These are phyloP conservation scores for Clanis bilineata DNA, from an alignment of 2,888 invertebrate genomes.

Conservation along the genomic window DNA sequence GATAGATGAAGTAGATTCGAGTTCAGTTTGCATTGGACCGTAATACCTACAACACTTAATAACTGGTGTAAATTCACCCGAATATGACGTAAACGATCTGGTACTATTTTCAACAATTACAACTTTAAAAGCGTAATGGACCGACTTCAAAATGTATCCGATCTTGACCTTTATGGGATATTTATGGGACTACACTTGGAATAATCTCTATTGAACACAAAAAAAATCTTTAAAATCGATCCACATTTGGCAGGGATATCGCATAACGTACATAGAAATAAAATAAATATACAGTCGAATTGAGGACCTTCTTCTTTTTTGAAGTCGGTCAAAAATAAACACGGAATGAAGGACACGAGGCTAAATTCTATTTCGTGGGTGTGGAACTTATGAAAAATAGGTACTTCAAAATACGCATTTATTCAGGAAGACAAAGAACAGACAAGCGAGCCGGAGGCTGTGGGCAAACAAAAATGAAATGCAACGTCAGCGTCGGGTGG, in stretches of 20 bases:
- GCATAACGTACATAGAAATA: no score
- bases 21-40: conserved; percentile 6
- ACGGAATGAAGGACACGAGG: conserved; percentile 40
- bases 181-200: no score
- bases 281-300: no score
- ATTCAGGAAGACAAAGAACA: conserved; percentile 69
- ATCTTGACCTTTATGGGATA: no score
- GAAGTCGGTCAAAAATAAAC: no score
- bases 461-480: conserved; percentile 72
- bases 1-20: conserved; percentile 8
- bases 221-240: no score
- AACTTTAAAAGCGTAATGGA: no score
- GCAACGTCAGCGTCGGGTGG: conserved; percentile 66
- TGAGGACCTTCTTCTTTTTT: no score
- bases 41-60: not conserved
- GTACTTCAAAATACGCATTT: conserved; percentile 66
- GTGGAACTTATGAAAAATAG: conserved; percentile 63
- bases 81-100: not conserved
- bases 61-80: not conserved
- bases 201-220: no score
- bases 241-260: no score
- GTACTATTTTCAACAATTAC: not conserved
- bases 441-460: conserved; percentile 57
- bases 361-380: conserved; percentile 48
- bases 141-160: no score